Base-by-base conservation (phyloP, 2,797 vertebrate genomes). In the Sebastes nivosus region DNA sequence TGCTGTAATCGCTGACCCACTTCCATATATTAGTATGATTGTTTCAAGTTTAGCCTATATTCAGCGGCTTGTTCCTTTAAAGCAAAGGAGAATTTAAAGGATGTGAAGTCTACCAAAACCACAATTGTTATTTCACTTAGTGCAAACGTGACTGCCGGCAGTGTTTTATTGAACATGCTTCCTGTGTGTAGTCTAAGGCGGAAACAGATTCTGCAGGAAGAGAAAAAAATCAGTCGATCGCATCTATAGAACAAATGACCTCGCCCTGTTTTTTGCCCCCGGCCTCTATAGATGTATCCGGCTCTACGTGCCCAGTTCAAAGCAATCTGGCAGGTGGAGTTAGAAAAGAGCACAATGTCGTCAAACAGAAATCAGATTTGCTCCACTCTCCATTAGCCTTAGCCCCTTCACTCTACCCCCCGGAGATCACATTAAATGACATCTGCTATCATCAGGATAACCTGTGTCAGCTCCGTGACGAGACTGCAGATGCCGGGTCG, bases 351-450 rank as follows among this genome's bases (percentile, higher is more conserved):
- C 81, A 86, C 86, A 87, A 87, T 92, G 88, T 93, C 90, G 89
- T 92, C 92, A 86, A 94, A 90, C 92, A 90, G 87, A 92, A 93
- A 94, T 93, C 92, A 84, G 89, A 94, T 94, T 89, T 92, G 90
- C 87, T 92, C 90, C 75, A 78, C 91, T 92, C 93, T 91, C 91
- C 88, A 92, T 94, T 94, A 93, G 89, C 90, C 81, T 88, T 83
- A 83, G 83, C 88, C 85, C 88, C 82, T 89, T 89, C 80, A 65
- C 81, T 81, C 75, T 4, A 75, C 80, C 79, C 80, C 88, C 83
- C 29, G 27, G 86, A 89, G 90, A 94, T 93, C 92, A 92, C 92
- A 92, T 93, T 94, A 95, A 96, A 94, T 89, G 89, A 92, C 94
- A 94, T 94, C 92, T 93, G 91, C 90, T 93, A 93, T 94, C 93